Percentiles rank a stretch among this genome's conserved stretches.
These are phyloP conservation scores for Tetropium fuscum DNA, from an alignment of 2,888 invertebrate genomes.

Conservation along the genomic window DNA sequence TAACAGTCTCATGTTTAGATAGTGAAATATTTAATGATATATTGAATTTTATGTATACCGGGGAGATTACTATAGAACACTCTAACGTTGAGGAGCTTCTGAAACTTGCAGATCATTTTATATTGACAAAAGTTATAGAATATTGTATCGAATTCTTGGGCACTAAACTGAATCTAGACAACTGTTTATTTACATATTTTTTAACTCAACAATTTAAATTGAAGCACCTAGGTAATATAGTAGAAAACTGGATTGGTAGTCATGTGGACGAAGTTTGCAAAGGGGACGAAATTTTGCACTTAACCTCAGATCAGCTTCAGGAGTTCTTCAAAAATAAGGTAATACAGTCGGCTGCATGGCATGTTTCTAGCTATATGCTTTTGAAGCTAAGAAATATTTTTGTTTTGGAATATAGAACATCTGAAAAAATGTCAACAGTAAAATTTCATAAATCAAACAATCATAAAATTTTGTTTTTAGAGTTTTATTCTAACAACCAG, in stretches of 20 bases:
- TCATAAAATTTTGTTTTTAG: slow-evolving; percentile 46
- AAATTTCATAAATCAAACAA: not conserved
- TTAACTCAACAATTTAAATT: slow-evolving; percentile 72
- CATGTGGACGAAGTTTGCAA: slow-evolving; percentile 69
- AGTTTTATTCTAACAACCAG: slow-evolving; percentile 62
- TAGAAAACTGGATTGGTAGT: slow-evolving; percentile 69
- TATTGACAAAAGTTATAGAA: slow-evolving; percentile 71
- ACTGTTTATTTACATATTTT: slow-evolving; percentile 73
- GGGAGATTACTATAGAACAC: slow-evolving; percentile 71
- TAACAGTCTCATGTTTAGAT: slow-evolving; percentile 70
- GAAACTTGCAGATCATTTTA: slow-evolving; percentile 73
- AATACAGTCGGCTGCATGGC: too few species aligned
- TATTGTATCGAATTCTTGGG: slow-evolving; percentile 76
- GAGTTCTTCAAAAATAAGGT: slow-evolving; percentile 70
- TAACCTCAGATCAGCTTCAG: slow-evolving; percentile 66
- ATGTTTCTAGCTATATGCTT: too few species aligned
- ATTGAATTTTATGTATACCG: slow-evolving; percentile 76
- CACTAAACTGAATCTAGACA: slow-evolving; percentile 71
- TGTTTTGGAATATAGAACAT: too few species aligned
- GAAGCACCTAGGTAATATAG: slow-evolving; percentile 69
- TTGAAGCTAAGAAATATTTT: too few species aligned
- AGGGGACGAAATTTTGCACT: slow-evolving; percentile 69
- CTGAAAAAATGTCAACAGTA: too few species aligned
- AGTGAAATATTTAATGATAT: slow-evolving; percentile 71
- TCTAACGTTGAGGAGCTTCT: slow-evolving; percentile 73